Conservation (phyloP, 2,113 vertebrate species). For the Raja brachyura region DNA sequence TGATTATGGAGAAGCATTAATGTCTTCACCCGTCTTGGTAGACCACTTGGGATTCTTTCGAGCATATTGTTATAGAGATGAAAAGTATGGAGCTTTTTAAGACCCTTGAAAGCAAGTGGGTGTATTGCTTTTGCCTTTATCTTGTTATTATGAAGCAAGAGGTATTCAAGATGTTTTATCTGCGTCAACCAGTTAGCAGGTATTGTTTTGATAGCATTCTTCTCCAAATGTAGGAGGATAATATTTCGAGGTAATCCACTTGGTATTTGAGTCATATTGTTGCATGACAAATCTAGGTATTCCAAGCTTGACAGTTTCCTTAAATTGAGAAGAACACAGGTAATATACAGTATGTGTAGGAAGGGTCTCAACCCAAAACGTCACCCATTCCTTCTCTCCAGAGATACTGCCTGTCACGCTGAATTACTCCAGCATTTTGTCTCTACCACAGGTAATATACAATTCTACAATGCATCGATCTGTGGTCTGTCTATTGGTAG, state of each 20-base stretch:
- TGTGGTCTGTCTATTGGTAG: too few relatives aligned
- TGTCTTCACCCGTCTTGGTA: conserved; percentile 84
- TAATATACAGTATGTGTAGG: background rate
- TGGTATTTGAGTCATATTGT: conserved; percentile 83
- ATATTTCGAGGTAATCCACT: conserved; percentile 81
- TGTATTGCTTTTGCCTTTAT: conserved; percentile 80
- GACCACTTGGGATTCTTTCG: conserved; percentile 78
- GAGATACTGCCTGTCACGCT: too few relatives aligned
- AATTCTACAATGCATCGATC: background rate
- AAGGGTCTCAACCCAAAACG: too few relatives aligned
- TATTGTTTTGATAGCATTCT: conserved; percentile 78
- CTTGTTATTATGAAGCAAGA: conserved; percentile 90
- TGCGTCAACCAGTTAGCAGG: conserved; percentile 68
- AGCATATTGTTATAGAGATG: conserved; percentile 94
- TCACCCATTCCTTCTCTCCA: too few relatives aligned
- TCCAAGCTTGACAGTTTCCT: conserved; percentile 86
- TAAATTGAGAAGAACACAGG: conserved; percentile 38
- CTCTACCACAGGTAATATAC: too few relatives aligned
- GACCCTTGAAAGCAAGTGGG: conserved; percentile 76
- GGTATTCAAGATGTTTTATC: conserved; percentile 83
- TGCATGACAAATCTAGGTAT: conserved; percentile 92
- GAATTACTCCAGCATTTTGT: too few relatives aligned
- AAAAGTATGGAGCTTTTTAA: conserved; percentile 91
- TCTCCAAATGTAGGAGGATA: conserved; percentile 88
- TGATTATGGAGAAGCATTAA: conserved; percentile 91